These are phyloP conservation scores for Peribatodes rhomboidaria DNA, from an alignment of 2,888 invertebrate genomes.

Conservation along the genomic window DNA sequence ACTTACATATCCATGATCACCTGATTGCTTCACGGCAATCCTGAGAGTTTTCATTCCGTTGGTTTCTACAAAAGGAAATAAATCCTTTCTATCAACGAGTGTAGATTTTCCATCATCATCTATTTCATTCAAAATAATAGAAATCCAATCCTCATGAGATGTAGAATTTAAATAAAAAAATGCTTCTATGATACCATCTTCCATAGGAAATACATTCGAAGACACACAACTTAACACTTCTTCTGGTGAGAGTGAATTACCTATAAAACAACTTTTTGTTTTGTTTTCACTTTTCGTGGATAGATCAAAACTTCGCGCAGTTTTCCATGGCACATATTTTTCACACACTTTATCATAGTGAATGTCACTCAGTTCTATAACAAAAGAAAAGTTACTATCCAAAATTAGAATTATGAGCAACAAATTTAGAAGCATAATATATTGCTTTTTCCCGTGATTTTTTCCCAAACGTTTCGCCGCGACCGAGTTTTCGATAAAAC, in stretches of 20 bases:
- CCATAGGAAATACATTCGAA: constrained; percentile 35
- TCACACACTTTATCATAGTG: constrained; percentile 25
- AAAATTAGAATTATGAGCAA: background rate
- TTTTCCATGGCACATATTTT: constrained; percentile 23
- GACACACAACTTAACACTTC: constrained; percentile 41
- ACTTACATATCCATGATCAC: constrained; percentile 51
- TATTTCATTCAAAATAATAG: constrained; percentile 50
- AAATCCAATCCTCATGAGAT: constrained; percentile 48
- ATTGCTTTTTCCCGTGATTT: too few relatives aligned
- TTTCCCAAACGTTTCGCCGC: constrained; percentile 20
- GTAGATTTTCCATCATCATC: constrained; percentile 14
- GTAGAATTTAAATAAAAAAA: constrained; percentile 37
- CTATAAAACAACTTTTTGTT: background rate
- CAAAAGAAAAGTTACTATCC: background rate
- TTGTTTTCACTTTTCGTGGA: background rate
- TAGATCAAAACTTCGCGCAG: background rate
- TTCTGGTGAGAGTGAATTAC: constrained; percentile 2
- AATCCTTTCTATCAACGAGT: constrained; percentile 34
- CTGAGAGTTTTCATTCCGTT: constrained; percentile 39
- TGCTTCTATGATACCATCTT: constrained; percentile 43
- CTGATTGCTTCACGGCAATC: constrained; percentile 31
- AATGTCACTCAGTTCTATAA: constrained; percentile 18
- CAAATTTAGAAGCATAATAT: constrained; percentile 9
- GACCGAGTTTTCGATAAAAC: constrained; percentile 12
- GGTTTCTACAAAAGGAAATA: constrained; percentile 30